Evolutionary conservation across 1,140 invertebrate species (phyloP), one percentile per base, ranked within the genome.

Genomic region (Neodiprion fabricii): DNA sequence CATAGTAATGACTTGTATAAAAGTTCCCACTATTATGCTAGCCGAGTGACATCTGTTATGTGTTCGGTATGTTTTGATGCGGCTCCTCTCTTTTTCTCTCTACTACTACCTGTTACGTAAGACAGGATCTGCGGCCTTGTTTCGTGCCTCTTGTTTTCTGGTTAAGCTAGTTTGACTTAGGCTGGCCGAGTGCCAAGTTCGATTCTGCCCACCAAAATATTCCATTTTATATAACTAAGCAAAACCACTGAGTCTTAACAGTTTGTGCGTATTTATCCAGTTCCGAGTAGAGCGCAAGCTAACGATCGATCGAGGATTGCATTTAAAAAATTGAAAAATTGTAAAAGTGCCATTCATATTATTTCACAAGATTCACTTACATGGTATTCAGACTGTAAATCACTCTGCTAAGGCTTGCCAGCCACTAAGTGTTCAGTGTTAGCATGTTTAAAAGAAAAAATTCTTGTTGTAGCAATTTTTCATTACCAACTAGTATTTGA

Each of bases 221-320:
- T 78, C 77, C 73, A 81, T 83, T 88, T 88, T 87, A 88, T 83
- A 82, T 86, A 87, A 87, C 84, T 75, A 61, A 61, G 11, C 11
- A 14, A 61, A 61, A 61, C 11, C 53, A 14, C n/a, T 17, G 53
- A 61, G 53, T 12, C 28, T 40, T 40, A 12, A 61, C 53, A 61
- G 53, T 61, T 61, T 17, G 11, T 17, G 53, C 11, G 53, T 61
- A 61, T 61, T 61, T 61, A 61, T 61, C 53, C n/a, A 12, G n/a
- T 40, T 40, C 28, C 28, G 28, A 40, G 1, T 40, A 40, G 28
- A 40, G 28, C 28, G 28, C 1, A 40, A 40, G 28, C 53, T 61
- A 11, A 2, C 53, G 11, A 17, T 17, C n/a, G n/a, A 61, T 61
- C 53, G 9, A 61, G 53, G 53, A 17, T 5, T 61, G 53, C n/a